phyloP scores from a whole-genome alignment of 2,888 invertebrate species.

The Drosophila demipolita region DNA sequence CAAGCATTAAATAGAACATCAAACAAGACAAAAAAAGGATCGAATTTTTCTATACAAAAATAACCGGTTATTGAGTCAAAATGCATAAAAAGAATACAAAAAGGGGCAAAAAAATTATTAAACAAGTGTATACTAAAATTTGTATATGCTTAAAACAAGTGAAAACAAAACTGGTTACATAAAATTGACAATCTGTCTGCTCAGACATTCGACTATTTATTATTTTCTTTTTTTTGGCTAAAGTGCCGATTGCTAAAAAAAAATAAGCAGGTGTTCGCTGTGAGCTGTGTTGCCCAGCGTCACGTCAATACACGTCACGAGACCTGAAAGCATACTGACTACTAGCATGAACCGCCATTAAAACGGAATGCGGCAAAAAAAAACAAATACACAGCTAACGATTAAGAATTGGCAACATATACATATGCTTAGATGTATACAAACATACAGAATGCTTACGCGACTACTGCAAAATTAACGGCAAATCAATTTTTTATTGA shows the following conservation, averaged over 20 bases:
- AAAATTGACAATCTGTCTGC: slow-evolving; percentile 50
- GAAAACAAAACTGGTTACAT: slow-evolving; percentile 65
- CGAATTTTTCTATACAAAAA: background rate
- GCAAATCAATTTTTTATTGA: slow-evolving; percentile 30
- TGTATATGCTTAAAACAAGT: background rate
- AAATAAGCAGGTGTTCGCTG: slow-evolving; percentile 45
- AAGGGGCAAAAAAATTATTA: slow-evolving; percentile 3
- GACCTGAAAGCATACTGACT: slow-evolving; percentile 29
- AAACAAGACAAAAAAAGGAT: slow-evolving; percentile 8
- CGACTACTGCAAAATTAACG: background rate
- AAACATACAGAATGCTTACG: background rate
- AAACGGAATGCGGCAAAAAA: background rate
- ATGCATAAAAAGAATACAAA: too few species aligned
- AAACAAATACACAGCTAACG: slow-evolving; percentile 17
- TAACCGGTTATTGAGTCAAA: slow-evolving; percentile 13
- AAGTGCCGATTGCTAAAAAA: slow-evolving; percentile 20
- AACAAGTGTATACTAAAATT: background rate
- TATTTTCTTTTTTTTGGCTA: slow-evolving; percentile 15
- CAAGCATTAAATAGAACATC: background rate
- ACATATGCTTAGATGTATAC: background rate
- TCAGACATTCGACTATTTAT: slow-evolving; percentile 8
- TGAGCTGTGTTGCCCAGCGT: slow-evolving; percentile 38
- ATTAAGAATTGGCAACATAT: slow-evolving; percentile 19
- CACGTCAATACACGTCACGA: slow-evolving; percentile 36
- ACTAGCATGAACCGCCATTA: slow-evolving; percentile 12